Evolutionary conservation across 2,888 invertebrate genomes (phyloP).

Genomic region (Acanthosepion esculentum): DNA sequence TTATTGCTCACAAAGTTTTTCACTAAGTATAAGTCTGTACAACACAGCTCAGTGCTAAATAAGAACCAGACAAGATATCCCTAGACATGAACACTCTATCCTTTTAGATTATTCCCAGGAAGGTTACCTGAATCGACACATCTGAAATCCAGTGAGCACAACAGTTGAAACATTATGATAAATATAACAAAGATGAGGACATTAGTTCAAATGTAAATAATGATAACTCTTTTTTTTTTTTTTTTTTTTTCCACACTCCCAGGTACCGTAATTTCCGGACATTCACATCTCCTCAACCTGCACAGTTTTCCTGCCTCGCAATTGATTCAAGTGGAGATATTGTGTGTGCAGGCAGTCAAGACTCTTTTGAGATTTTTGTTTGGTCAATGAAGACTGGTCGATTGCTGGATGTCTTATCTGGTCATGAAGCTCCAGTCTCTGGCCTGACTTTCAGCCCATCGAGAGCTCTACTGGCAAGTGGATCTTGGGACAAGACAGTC

Average conservation of each 20-base stretch:
- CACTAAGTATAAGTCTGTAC: too few species aligned
- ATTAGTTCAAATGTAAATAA: too few species aligned
- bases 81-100: too few species aligned
- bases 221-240: neutral
- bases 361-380: constrained; percentile 94
- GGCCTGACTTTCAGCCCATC: constrained; percentile 85
- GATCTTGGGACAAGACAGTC: constrained; percentile 95
- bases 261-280: constrained; percentile 99
- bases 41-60: too few species aligned
- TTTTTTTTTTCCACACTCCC: constrained; percentile 54
- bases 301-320: constrained; percentile 92
- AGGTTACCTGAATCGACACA: too few species aligned
- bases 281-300: constrained; percentile 90
- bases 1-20: too few species aligned
- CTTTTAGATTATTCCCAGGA: too few species aligned
- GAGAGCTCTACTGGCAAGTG: constrained; percentile 82
- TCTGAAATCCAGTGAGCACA: too few species aligned
- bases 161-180: too few species aligned
- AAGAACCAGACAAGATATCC: too few species aligned
- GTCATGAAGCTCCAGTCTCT: constrained; percentile 94
- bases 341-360: constrained; percentile 94
- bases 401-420: constrained; percentile 88
- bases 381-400: constrained; percentile 96
- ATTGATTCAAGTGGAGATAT: constrained; percentile 93
- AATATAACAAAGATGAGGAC: too few species aligned